phyloP scores from a whole-genome alignment of 1,140 invertebrate species.

The Nylanderia fulva region DNA sequence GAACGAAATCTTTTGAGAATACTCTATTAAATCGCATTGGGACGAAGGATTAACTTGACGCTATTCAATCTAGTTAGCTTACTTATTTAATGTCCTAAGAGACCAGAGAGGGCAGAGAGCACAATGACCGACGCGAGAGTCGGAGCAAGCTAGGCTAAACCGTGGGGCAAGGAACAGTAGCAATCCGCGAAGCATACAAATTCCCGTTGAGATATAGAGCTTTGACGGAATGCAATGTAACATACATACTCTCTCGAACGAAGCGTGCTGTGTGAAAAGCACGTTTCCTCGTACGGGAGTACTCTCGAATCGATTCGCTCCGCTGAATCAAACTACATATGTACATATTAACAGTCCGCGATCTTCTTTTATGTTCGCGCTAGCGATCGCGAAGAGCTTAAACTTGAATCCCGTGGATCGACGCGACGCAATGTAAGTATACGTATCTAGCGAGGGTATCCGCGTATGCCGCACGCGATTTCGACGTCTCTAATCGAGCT shows the following conservation, averaged over 20 bases:
- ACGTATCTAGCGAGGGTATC: conserved; percentile 29
- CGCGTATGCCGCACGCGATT: conserved; percentile 72
- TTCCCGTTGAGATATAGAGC: not conserved
- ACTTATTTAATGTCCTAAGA: conserved; percentile 28
- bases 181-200: conserved; percentile 43
- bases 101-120: not conserved
- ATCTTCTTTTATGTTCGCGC: conserved; percentile 12
- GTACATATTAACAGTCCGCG: conserved; percentile 35
- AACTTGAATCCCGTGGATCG: conserved; percentile 8
- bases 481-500: conserved; percentile 79
- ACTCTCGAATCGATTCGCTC: conserved; percentile 10
- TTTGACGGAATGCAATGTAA: not conserved
- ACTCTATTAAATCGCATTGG: not conserved
- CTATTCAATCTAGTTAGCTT: not conserved
- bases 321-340: not conserved
- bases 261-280: not conserved
- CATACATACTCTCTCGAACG: not conserved
- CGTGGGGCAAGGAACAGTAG: conserved; percentile 14
- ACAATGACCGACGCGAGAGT: not conserved
- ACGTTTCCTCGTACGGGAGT: not conserved
- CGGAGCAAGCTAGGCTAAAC: conserved; percentile 27
- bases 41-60: not conserved
- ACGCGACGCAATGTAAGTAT: conserved; percentile 6
- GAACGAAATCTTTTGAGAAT: conserved; percentile 1
- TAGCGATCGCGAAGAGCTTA: conserved; percentile 20